Evolutionary conservation across 2,888 invertebrate genomes (phyloP), one percentile per base, ranked within the genome.

Genomic region (Rotaria sp.): DNA sequence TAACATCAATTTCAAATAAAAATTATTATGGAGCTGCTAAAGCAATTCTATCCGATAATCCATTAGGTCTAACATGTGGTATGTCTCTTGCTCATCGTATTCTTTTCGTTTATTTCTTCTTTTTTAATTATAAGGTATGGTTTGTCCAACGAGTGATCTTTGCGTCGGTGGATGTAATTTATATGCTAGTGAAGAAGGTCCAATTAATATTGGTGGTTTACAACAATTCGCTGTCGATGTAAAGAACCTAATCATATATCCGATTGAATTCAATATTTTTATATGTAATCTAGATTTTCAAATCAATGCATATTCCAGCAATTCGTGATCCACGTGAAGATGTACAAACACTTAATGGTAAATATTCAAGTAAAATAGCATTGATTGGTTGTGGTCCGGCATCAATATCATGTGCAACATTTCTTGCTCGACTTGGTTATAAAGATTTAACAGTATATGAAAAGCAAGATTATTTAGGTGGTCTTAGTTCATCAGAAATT

Each of bases 111-210:
- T 80, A n/a, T 96, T 0, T 92, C 97, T 3, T 96, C 96, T 0
- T 96, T 96, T 89, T 96, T 96, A 48, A 41, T 75, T 45, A 18
- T 18, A 24, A 75, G 75, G 75, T 13, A 99, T 99, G 98, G 97
- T 99, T 41, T 98, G 98, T 89, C 98, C 98, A 4, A 98, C 98
- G 0, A 97, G 96, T 90, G 98, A 99, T 91, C 93, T 99, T 1
- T 99, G 98, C 91, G 97, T 97, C 0, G 98, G 98, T 0, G 96
- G 97, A 0, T 99, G 98, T 91, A 99, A 99, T 92, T 92, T 99
- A 21, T 94, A 95, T 90, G 98, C 97, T 0, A 94, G 94, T 21
- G 99, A 99, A 91, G 97, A 98, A 91, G 99, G 99, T 0, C 94
- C 97, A 0, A 99, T 99, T 89, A 99, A 99, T 90, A 99, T 99